phyloP scores from a whole-genome alignment of 2,888 invertebrate genomes.

The Choreutis nemorana region DNA sequence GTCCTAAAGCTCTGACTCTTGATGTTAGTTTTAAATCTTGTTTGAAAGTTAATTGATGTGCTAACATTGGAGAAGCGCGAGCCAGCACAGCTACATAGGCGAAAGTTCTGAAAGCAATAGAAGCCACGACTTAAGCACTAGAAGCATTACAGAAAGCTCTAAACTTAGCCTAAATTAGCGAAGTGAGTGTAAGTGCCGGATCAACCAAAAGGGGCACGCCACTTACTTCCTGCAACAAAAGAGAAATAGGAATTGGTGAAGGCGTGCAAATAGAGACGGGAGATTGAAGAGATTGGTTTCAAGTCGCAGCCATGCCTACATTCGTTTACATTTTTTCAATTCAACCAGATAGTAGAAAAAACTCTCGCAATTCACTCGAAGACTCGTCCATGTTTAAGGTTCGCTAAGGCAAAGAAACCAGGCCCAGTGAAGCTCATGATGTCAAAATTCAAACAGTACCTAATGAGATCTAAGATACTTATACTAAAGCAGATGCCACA shows the following conservation, averaged over 20 bases:
- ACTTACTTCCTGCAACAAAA: constrained; percentile 69
- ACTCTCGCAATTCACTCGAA: constrained; percentile 14
- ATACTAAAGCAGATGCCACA: constrained; percentile 7
- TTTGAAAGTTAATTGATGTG: too few species aligned
- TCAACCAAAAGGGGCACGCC: constrained; percentile 59
- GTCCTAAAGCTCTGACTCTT: too few species aligned
- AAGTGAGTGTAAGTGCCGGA: constrained; percentile 56
- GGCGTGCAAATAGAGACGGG: constrained; percentile 47
- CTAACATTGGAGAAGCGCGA: too few species aligned
- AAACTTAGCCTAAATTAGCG: constrained; percentile 54
- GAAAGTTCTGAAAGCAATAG: constrained; percentile 46
- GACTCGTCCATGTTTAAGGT: constrained; percentile 19
- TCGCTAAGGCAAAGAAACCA: constrained; percentile 50
- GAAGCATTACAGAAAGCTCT: constrained; percentile 44
- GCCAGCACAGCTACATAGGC: too few species aligned
- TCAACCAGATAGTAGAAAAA: constrained; percentile 21
- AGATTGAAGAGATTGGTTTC: constrained; percentile 27
- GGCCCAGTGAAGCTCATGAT: constrained; percentile 50
- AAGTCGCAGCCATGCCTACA: constrained; percentile 40
- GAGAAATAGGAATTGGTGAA: constrained; percentile 54
- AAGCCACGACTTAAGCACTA: constrained; percentile 47
- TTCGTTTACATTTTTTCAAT: constrained; percentile 22
- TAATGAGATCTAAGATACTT: constrained; percentile 31
- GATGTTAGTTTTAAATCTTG: too few species aligned
- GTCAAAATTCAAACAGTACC: constrained; percentile 46